Evolutionary conservation across 2,888 invertebrate genomes (phyloP), one percentile per base, ranked within the genome.

Genomic region (Hypomecis punctinalis): DNA sequence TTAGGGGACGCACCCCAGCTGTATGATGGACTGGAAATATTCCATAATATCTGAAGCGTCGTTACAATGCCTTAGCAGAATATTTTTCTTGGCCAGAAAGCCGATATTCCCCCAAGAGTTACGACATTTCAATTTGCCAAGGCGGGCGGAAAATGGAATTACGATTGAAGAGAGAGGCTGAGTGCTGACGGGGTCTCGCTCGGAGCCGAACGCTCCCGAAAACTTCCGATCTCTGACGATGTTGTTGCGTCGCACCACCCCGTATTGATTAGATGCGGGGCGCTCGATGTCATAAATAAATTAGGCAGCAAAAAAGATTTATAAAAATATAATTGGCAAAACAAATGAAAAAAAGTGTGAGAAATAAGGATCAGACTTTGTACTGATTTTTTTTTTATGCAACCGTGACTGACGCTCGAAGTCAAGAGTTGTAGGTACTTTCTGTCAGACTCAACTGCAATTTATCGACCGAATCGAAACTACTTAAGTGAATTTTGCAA

Each of bases 91-190:
- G 87, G 86, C 88, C 88, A 90, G 90, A 93, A 93, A 93, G 91
- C 91, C 92, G 93, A 93, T 91, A 93, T 93, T 92, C 93, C 93
- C 93, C 89, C 84, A 92, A 93, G 93, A 93, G 91, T 93, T 93
- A 93, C 93, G 93, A 93, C 93, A 93, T 93, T 93, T 93, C 93
- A 93, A 93, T 93, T 93, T 93, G 93, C 93, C 91, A 93, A 93
- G 93, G 93, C 93, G 93, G 91, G 92, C 92, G 93, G 93, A 93
- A 93, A 93, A 93, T 93, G 92, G 92, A 92, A 93, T 93, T 92
- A 92, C 93, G 92, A 92, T 93, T 93, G 90, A 84, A 92, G 91
- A 90, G 91, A 90, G 82, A 80, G 78, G 81, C 84, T 80, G 85
- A 89, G 80, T 73, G 83, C 84, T 82, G 84, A 80, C 84, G 84